Conservation (phyloP, 2,888 invertebrate genomes). For the Dryobotodes eremita region DNA sequence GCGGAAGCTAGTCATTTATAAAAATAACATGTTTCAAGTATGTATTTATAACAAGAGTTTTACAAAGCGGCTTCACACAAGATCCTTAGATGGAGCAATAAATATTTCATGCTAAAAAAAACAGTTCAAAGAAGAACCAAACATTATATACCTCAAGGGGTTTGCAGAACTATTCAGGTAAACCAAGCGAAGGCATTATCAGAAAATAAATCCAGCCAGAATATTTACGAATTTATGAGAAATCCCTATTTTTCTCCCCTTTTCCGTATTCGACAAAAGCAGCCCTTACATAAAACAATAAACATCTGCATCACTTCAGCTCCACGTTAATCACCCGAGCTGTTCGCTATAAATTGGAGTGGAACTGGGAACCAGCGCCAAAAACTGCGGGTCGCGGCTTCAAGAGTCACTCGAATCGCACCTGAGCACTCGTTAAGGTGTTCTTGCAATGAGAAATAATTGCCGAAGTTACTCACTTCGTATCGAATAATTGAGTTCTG, state of each 20-base stretch:
- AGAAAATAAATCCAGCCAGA: neutral
- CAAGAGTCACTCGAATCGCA: constrained; percentile 82
- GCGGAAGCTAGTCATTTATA: neutral
- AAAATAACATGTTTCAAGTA: neutral
- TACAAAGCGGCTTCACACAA: neutral
- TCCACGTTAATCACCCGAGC: constrained; percentile 73
- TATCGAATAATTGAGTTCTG: constrained; percentile 87
- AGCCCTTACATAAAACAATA: constrained; percentile 55
- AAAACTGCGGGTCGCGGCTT: constrained; percentile 79
- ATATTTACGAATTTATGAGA: neutral
- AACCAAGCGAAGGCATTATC: neutral
- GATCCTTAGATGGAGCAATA: neutral
- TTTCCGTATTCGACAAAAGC: constrained; percentile 15
- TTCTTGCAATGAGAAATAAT: constrained; percentile 87
- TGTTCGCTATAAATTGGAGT: constrained; percentile 81
- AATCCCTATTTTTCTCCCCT: neutral
- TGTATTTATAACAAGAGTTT: neutral
- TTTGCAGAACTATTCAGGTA: neutral
- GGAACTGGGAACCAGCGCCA: constrained; percentile 74
- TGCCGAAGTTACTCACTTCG: constrained; percentile 80
- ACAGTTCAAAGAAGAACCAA: neutral
- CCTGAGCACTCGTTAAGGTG: constrained; percentile 84
- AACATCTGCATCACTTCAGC: constrained; percentile 53
- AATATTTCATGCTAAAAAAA: neutral
- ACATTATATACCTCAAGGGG: neutral